Conservation (phyloP, 2,888 invertebrate genomes). For the Teleiodes luculella region DNA sequence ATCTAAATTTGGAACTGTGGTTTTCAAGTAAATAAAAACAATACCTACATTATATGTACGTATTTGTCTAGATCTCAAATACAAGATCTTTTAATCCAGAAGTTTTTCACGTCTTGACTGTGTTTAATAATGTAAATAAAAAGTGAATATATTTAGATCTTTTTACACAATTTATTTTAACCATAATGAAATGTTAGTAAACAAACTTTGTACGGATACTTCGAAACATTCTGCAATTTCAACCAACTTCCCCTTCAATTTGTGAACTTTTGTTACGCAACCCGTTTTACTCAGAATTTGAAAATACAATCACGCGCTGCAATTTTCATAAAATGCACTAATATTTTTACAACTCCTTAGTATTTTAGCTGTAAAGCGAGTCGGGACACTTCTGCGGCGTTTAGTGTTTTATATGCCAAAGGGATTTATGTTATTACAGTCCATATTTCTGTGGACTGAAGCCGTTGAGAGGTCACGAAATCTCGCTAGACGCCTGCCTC, state of each 20-base stretch:
- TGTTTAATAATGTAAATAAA: no score
- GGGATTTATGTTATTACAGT: conserved; percentile 79
- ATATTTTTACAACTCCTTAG: conserved; percentile 46
- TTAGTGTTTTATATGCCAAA: conserved; percentile 79
- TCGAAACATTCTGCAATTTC: not conserved
- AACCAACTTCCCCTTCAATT: not conserved
- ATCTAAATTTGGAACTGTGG: no score
- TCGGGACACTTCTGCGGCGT: conserved; percentile 69
- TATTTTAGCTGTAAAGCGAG: conserved; percentile 55
- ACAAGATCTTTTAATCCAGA: no score
- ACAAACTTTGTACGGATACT: not conserved
- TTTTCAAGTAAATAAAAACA: no score
- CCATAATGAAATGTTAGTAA: not conserved
- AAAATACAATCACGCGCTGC: conserved; percentile 37
- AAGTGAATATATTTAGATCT: no score
- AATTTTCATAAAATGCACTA: conserved; percentile 45
- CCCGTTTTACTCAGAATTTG: not conserved
- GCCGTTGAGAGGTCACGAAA: conserved; percentile 77
- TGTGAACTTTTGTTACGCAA: not conserved
- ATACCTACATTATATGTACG: no score
- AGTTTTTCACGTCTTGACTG: no score
- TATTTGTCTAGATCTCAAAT: no score
- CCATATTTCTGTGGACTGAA: conserved; percentile 77
- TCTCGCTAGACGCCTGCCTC: conserved; percentile 58
- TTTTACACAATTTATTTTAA: no score